Evolutionary conservation across 2,888 invertebrate genomes (phyloP), one percentile per base, ranked within the genome.

Genomic region (Gryllus longicercus): DNA sequence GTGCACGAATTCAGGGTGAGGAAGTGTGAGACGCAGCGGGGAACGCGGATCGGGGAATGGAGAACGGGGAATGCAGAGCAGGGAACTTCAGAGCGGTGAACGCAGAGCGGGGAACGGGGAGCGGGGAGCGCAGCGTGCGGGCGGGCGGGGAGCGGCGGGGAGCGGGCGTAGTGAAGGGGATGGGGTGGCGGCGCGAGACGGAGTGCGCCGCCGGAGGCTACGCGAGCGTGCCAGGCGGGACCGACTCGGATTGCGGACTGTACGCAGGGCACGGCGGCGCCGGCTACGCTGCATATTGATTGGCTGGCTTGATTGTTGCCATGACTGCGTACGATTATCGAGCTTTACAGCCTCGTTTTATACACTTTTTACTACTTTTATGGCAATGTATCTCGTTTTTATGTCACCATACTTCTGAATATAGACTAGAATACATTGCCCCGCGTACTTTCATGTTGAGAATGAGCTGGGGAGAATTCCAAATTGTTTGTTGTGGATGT

Each of bases 231-330:
- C 38, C 38, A 38, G 38, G 38, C 38, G 38, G 38, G 38, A 38
- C 38, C 38, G 38, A 38, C 38, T 38, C 38, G 38, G 38, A 38
- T 38, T 38, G n/a, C 63, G 5, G 16, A 63, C 63, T 63, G n/a
- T n/a, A 63, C 63, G 63, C 63, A n/a, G 3, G n/a, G n/a, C 63
- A 63, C n/a, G 63, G n/a, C 63, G 63, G 63, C 63, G 63, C 63
- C n/a, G n/a, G 63, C 63, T 63, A 63, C 63, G 63, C 63, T n/a
- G 63, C 63, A 63, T 63, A 63, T 63, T 63, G 63, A 63, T 63
- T 63, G 63, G 63, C n/a, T 63, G 14, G 63, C 63, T 63, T 63
- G 63, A 63, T 63, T 18, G 63, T 63, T 63, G 63, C 63, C 63
- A 63, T 63, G 63, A 63, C 63, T 63, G 63, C 63, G 63, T 18